phyloP scores from a whole-genome alignment of 53 echinoderm and acorn worm genomes.

The Echinometra lucunter region DNA sequence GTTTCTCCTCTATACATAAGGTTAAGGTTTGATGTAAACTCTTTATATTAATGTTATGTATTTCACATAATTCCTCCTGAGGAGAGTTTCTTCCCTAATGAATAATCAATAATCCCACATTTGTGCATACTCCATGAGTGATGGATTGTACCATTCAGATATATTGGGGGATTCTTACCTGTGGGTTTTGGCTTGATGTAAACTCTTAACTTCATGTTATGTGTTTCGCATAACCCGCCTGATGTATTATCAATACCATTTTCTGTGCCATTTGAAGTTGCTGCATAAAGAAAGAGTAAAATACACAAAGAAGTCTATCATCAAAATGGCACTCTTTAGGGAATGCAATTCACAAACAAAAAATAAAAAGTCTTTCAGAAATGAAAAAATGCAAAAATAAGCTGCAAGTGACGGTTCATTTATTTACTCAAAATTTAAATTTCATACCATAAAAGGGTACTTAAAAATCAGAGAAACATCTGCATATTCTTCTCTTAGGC shows the following conservation, averaged over 20 bases:
- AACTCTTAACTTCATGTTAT: slow-evolving; percentile 87
- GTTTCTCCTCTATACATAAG: not conserved
- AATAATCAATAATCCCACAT: not conserved
- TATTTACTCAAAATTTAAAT: no score
- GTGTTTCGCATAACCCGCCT: slow-evolving; percentile 80
- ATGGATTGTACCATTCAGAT: not conserved
- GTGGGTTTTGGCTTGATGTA: slow-evolving; percentile 75
- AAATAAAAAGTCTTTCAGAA: no score
- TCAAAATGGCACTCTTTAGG: not conserved
- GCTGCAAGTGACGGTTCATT: no score
- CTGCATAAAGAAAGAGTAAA: slow-evolving; percentile 66
- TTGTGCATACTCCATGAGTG: not conserved
- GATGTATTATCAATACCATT: slow-evolving; percentile 69
- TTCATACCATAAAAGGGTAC: no score
- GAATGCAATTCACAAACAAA: no score
- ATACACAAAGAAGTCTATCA: not conserved
- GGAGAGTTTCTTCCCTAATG: not conserved
- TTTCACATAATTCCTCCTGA: not conserved
- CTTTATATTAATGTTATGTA: not conserved
- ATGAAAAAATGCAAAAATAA: no score
- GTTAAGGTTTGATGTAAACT: slow-evolving; percentile 32
- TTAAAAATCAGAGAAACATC: no score
- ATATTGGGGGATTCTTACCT: slow-evolving; percentile 31
- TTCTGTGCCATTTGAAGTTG: slow-evolving; percentile 86
- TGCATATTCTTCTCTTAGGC: no score